Evolutionary conservation across 2,888 invertebrate genomes (phyloP).

Genomic region (Drosophila histrio): DNA sequence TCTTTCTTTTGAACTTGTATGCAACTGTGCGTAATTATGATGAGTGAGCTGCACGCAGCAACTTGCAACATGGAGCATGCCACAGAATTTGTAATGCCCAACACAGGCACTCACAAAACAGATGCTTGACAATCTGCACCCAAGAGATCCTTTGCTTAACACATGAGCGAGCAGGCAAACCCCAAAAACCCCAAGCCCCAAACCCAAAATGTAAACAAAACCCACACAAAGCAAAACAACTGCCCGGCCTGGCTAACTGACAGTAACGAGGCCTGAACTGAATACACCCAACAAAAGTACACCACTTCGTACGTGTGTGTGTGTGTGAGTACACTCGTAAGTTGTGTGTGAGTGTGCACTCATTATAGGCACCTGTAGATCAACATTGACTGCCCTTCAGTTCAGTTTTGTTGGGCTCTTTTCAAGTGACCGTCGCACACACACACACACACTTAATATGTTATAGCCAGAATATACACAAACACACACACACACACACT

Average conservation of each 20-base stretch:
- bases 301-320: background rate
- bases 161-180: slow-evolving; percentile 42
- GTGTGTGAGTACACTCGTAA: background rate
- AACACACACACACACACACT: slow-evolving; percentile 16
- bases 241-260: slow-evolving; percentile 10
- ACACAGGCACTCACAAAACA: slow-evolving; percentile 52
- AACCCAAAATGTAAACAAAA: slow-evolving; percentile 29
- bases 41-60: slow-evolving; percentile 58
- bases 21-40: slow-evolving; percentile 74
- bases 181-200: background rate
- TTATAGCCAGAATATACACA: slow-evolving; percentile 21
- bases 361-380: slow-evolving; percentile 65
- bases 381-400: slow-evolving; percentile 73
- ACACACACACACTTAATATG: background rate
- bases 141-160: slow-evolving; percentile 44
- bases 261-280: slow-evolving; percentile 32
- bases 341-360: slow-evolving; percentile 27
- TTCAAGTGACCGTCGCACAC: slow-evolving; percentile 50
- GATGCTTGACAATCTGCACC: slow-evolving; percentile 65
- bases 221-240: slow-evolving; percentile 31
- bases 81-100: slow-evolving; percentile 68
- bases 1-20: slow-evolving; percentile 7
- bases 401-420: slow-evolving; percentile 48
- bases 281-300: slow-evolving; percentile 5
- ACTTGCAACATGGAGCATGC: slow-evolving; percentile 33